Base-by-base conservation (phyloP, 2,113 vertebrate species). In the Pionites leucogaster region DNA sequence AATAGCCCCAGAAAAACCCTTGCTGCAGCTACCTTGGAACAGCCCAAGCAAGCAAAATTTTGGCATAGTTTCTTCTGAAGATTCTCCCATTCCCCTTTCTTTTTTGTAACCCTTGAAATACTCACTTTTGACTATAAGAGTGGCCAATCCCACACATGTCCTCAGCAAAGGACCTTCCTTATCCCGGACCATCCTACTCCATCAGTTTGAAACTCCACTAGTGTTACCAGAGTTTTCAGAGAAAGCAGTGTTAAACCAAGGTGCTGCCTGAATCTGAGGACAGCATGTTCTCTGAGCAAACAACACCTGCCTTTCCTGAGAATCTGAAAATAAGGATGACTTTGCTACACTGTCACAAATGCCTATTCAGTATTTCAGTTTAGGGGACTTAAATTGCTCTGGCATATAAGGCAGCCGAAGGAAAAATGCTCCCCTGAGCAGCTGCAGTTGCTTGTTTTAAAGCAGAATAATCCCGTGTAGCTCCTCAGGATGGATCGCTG, bases 261-360 rank as follows among this genome's bases (percentile, higher is more conserved):
- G 31, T n/a, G 6, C 44, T 77, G 82, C 90, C 44, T 39, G 22
- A 69, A 81, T 41, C 78, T 83, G 60, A 55, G 62, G 76, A 83
- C n/a, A 55, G 46, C 13, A 6, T 1, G 2, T 46, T 53, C 53
- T 64, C 81, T 86, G 62, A 87, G 46, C 64, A 90, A 88, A 42
- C 47, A 50, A 33, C 28, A 90, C 75, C 33, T 91, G 91, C 70
- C 79, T 88, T 82, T 77, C 76, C 62, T 37, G 64, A 78, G 49
- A 93, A 76, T 77, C 60, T 93, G 86, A 82, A 93, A 88, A 68
- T 33, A 75, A 59, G 47, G 63, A 88, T 3, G 4, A 82, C 67
- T 95, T 95, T 67, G 87, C 90, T 86, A 55, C 57, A 84, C 82
- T 83, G 81, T 44, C 92, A 87, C 87, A 96, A 97, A 84, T 42